These are phyloP conservation scores for Spilogale gracilis DNA, from an alignment of 2,113 vertebrate species.

Conservation along the genomic window DNA sequence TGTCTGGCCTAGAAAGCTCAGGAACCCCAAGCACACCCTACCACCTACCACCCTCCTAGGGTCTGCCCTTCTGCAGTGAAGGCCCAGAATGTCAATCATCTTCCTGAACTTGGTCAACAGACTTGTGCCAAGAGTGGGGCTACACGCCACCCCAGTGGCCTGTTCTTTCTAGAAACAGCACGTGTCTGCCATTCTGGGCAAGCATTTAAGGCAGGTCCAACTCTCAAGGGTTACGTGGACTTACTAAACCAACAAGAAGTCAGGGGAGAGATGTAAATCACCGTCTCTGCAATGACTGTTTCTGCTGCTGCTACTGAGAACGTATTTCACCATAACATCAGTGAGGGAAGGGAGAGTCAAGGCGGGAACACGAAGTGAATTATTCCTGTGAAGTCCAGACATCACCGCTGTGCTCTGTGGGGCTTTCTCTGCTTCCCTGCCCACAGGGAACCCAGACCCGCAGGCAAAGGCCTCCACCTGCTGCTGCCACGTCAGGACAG, in stretches of 20 bases:
- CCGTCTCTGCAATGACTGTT: conserved; percentile 32
- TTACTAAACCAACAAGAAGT: conserved; percentile 61
- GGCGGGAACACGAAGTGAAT: neutral
- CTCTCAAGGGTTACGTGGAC: conserved; percentile 45
- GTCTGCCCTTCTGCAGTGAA: neutral
- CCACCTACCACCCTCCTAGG: neutral
- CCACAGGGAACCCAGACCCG: neutral
- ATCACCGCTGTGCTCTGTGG: neutral
- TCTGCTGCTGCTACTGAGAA: neutral
- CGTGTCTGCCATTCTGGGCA: neutral
- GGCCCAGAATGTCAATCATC: neutral
- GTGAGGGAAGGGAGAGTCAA: neutral
- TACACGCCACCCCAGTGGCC: neutral
- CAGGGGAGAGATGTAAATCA: conserved; percentile 18
- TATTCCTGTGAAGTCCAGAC: neutral
- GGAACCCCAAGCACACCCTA: neutral
- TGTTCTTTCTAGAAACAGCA: conserved; percentile 41
- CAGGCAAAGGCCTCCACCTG: neutral
- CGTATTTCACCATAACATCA: conserved; percentile 52
- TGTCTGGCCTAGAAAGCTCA: neutral
- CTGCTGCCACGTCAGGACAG: neutral
- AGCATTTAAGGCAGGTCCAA: conserved; percentile 47
- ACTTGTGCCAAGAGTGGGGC: neutral
- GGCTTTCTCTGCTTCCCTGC: neutral
- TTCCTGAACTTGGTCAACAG: neutral